Evolutionary conservation across 2,888 invertebrate genomes (phyloP).

Genomic region (Scaptomyza caliginosa): DNA sequence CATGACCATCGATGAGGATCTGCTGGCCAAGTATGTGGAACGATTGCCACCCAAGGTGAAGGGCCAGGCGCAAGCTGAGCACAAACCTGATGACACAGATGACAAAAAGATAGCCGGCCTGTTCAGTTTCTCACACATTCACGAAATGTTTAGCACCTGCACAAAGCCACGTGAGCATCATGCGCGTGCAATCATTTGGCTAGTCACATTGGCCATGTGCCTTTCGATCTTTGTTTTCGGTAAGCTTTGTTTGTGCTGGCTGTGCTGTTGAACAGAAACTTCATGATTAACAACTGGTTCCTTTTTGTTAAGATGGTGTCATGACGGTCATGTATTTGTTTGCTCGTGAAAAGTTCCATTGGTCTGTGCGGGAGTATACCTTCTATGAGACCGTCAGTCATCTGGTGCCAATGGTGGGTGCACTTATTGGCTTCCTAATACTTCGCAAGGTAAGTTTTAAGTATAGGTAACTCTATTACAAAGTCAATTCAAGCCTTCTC

Average conservation of each 20-base stretch:
- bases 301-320: slow-evolving; percentile 72
- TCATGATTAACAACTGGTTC: not conserved
- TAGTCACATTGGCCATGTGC: slow-evolving; percentile 79
- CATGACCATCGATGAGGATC: slow-evolving; percentile 52
- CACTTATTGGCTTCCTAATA: slow-evolving; percentile 86
- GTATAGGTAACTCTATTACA: not conserved
- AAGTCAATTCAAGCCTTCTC: not conserved
- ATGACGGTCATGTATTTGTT: slow-evolving; percentile 87
- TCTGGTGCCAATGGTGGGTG: slow-evolving; percentile 86
- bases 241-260: slow-evolving; percentile 52
- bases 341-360: slow-evolving; percentile 87
- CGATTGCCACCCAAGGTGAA: slow-evolving; percentile 40
- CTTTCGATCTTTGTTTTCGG: slow-evolving; percentile 81
- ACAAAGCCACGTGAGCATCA: slow-evolving; percentile 78
- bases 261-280: not conserved
- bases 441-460: slow-evolving; percentile 84
- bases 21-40: slow-evolving; percentile 69
- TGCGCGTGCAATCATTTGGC: slow-evolving; percentile 81
- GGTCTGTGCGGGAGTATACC: slow-evolving; percentile 88
- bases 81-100: slow-evolving; percentile 2
- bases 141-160: slow-evolving; percentile 81
- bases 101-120: slow-evolving; percentile 59
- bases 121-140: slow-evolving; percentile 75
- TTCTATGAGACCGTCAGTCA: slow-evolving; percentile 86
- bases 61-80: slow-evolving; percentile 9